A percentile compares a stretch with the other conserved stretches of the same genome.
Conservation (phyloP, 2,113 vertebrate genomes). For the Pseudorectes ferrugineus region DNA sequence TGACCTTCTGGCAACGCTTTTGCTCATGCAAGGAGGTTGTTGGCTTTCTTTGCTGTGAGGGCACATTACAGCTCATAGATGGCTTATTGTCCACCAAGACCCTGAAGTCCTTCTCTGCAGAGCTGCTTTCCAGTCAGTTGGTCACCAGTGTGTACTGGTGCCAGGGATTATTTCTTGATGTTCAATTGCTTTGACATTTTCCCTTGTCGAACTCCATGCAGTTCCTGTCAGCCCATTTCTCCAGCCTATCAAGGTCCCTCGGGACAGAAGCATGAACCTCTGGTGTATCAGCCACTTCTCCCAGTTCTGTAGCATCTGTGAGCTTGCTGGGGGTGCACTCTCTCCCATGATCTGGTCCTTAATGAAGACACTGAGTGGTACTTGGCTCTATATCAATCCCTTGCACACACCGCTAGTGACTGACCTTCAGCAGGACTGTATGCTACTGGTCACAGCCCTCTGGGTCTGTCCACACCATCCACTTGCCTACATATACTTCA, state of each 20-base stretch:
- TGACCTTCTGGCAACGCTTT: not conserved
- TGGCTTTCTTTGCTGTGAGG: accelerated
- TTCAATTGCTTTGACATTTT: not conserved
- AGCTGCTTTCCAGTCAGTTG: not conserved
- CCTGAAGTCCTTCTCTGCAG: not conserved
- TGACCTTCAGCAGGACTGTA: not conserved
- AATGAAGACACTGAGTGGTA: not conserved
- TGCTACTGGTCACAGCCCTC: not conserved
- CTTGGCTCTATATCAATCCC: not conserved
- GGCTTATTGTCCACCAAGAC: not conserved
- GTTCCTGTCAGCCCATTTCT: not conserved
- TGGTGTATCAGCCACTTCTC: not conserved
- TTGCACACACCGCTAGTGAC: not conserved
- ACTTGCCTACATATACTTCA: not conserved
- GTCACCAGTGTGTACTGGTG: not conserved
- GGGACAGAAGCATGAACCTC: not conserved
- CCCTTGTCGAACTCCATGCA: not conserved
- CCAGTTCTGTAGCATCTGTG: not conserved
- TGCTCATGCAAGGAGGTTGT: not conserved
- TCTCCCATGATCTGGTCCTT: not conserved
- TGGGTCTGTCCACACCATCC: too few species aligned
- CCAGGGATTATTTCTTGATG: not conserved
- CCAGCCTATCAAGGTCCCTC: not conserved
- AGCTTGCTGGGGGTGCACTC: not conserved
- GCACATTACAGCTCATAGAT: not conserved